Conservation (phyloP, 2,888 invertebrate genomes). For the Pristionchus arcanus region DNA sequence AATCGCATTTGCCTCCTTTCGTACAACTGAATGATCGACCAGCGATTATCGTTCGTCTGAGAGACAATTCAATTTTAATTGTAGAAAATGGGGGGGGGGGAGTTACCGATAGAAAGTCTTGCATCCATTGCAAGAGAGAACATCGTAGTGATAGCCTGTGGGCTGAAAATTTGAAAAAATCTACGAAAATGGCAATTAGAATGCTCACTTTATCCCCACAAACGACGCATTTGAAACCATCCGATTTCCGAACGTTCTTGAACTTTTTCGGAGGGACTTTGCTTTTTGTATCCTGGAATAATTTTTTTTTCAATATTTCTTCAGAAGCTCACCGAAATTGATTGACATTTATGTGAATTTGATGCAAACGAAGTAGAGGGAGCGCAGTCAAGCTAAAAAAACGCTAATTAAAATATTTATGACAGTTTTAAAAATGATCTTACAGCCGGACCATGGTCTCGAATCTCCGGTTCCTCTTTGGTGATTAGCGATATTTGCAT, state of each 20-base stretch:
- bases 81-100: neutral
- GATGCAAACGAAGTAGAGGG: slow-evolving; percentile 3
- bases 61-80: neutral
- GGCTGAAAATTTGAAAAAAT: slow-evolving; percentile 60
- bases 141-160: slow-evolving; percentile 72
- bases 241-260: slow-evolving; percentile 69
- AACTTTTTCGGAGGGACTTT: slow-evolving; percentile 63
- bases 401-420: too few species aligned
- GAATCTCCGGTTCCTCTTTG: neutral
- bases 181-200: too few species aligned
- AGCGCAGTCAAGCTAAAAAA: neutral
- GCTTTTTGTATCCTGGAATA: neutral
- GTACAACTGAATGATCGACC: slow-evolving; percentile 64
- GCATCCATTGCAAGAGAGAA: slow-evolving; percentile 71
- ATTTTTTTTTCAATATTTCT: neutral
- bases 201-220: slow-evolving; percentile 67
- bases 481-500: neutral
- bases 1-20: slow-evolving; percentile 68
- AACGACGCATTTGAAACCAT: slow-evolving; percentile 67
- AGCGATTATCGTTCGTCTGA: slow-evolving; percentile 65
- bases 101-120: slow-evolving; percentile 68
- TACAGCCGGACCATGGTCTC: neutral
- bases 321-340: neutral
- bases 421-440: neutral
- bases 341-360: neutral